These are phyloP conservation scores for Microctenopoma stevenorrisi DNA, from an alignment of 2,797 vertebrate genomes.

Conservation along the genomic window DNA sequence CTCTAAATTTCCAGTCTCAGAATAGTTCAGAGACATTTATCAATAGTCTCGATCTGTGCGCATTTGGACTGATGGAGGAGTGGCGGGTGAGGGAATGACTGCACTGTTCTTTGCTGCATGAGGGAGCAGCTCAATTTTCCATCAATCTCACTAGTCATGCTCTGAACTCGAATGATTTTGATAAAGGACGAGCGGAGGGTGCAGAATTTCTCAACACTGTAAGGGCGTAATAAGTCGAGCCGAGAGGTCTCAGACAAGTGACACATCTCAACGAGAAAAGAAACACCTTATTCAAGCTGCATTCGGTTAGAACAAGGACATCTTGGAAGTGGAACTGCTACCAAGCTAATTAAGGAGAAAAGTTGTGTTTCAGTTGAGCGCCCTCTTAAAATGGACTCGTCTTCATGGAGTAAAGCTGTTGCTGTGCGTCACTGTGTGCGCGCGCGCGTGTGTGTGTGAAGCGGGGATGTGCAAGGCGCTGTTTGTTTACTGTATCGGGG, in stretches of 20 bases:
- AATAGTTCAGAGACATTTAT: slow-evolving; percentile 95
- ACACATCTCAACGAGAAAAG: slow-evolving; percentile 35
- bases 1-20: slow-evolving; percentile 87
- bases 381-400: slow-evolving; percentile 51
- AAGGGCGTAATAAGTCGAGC: slow-evolving; percentile 62
- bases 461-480: slow-evolving; percentile 51
- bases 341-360: slow-evolving; percentile 69
- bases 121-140: slow-evolving; percentile 87
- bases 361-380: slow-evolving; percentile 55
- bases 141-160: slow-evolving; percentile 89
- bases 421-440: slow-evolving; percentile 22
- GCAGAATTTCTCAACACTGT: slow-evolving; percentile 64
- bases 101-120: slow-evolving; percentile 84
- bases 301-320: slow-evolving; percentile 29
- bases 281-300: slow-evolving; percentile 19
- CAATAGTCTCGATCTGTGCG: slow-evolving; percentile 89
- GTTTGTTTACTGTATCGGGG: slow-evolving; percentile 71
- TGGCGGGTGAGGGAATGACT: slow-evolving; percentile 81
- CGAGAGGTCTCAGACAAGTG: slow-evolving; percentile 42
- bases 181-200: slow-evolving; percentile 73
- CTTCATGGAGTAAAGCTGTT: slow-evolving; percentile 25
- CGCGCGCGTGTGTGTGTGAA: slow-evolving; percentile 26
- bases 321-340: slow-evolving; percentile 27
- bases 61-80: slow-evolving; percentile 76
- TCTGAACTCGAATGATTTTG: slow-evolving; percentile 81